These are phyloP conservation scores for Epinephelus awoara DNA, from an alignment of 2,797 vertebrate species.

Conservation along the genomic window DNA sequence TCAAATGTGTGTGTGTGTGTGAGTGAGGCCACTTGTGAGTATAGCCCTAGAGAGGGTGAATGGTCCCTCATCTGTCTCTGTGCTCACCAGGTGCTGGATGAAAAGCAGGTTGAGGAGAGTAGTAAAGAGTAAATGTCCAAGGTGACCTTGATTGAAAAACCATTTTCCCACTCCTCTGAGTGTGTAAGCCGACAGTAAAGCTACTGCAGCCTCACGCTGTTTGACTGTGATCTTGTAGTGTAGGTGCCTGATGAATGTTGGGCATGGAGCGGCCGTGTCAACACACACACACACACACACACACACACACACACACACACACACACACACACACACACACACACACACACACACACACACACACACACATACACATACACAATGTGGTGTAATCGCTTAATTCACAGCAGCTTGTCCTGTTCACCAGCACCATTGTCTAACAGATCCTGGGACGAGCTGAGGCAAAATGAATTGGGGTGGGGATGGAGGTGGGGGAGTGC, in stretches of 20 bases:
- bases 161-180: constrained; percentile 48
- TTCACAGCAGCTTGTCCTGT: constrained; percentile 57
- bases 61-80: constrained; percentile 72
- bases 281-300: constrained; percentile 22
- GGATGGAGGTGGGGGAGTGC: neutral
- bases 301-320: neutral
- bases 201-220: constrained; percentile 20
- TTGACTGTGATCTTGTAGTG: constrained; percentile 2
- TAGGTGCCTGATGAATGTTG: constrained; percentile 35
- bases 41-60: constrained; percentile 71
- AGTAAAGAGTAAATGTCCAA: constrained; percentile 77
- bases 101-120: constrained; percentile 75
- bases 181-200: constrained; percentile 44
- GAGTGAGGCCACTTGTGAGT: constrained; percentile 53
- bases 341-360: constrained; percentile 21
- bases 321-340: neutral
- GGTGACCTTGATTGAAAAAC: constrained; percentile 75
- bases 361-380: neutral
- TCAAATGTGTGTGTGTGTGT: constrained; percentile 32
- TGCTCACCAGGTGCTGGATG: constrained; percentile 72
- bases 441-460: constrained; percentile 26
- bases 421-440: constrained; percentile 45
- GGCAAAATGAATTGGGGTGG: constrained; percentile 44
- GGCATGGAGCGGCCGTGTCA: constrained; percentile 9
- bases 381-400: constrained; percentile 33